These are phyloP conservation scores for Vidua chalybeata DNA, from an alignment of 2,113 vertebrate genomes.

Conservation along the genomic window DNA sequence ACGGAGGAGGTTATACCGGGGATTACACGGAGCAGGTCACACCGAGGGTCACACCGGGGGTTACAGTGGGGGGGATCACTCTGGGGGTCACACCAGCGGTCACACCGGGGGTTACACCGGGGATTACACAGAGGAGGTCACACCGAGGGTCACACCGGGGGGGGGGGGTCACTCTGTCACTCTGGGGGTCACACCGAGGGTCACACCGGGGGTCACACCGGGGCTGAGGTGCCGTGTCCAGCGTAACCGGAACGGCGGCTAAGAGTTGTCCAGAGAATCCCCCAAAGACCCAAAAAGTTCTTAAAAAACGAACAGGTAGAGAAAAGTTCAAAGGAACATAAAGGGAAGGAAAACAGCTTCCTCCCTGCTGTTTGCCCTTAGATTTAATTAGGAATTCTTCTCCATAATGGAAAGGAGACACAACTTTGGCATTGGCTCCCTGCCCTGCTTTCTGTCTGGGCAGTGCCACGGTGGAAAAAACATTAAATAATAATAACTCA, in stretches of 20 bases:
- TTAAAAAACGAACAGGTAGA: not conserved
- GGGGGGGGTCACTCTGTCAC: too few relatives aligned
- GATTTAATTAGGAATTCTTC: not conserved
- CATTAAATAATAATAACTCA: not conserved
- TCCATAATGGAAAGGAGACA: not conserved
- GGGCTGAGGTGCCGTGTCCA: not conserved
- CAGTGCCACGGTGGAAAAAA: not conserved
- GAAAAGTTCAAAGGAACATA: not conserved
- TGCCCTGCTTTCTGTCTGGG: not conserved
- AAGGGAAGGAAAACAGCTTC: not conserved
- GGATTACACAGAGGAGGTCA: not conserved
- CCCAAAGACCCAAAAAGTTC: not conserved
- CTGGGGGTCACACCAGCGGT: too few relatives aligned
- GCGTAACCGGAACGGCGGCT: rapidly evolving
- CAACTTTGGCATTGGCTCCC: not conserved
- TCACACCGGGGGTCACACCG: not conserved
- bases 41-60: rapidly evolving
- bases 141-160: too few relatives aligned
- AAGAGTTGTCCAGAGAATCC: not conserved
- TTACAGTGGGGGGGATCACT: not conserved
- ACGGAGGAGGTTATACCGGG: too few relatives aligned
- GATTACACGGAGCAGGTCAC: not conserved
- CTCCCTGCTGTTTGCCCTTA: not conserved
- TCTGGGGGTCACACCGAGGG: not conserved
- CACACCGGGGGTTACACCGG: not conserved